Base-by-base conservation (phyloP, 92 coral and sea anemone species). In the Muricea muricata region DNA sequence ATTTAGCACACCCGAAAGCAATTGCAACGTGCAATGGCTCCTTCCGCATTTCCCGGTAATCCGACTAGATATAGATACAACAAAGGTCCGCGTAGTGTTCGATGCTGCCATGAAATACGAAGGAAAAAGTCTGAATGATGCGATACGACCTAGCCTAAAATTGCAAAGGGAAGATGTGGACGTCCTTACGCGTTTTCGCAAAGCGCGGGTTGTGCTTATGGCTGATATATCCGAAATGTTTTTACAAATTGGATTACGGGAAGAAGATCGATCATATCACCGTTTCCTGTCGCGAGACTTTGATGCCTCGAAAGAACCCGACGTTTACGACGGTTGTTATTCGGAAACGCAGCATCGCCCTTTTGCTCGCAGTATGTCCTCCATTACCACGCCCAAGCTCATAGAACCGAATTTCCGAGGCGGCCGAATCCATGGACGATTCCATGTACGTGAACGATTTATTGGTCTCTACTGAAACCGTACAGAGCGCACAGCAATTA, bases 181-280 rank as follows among this genome's bases (percentile, higher is more conserved):
- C 30, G 73, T 72, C 1, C 45, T 88, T 3, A 67, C 63, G 10
- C 35, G 87, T 17, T 91, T 91, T 74, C 86, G 91, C 6, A 48
- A n/a, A 17, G 85, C 45, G 8, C 86, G 91, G 9, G 80, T 84
- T 4, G 91, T 84, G 33, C 6, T 91, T 29, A 77, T 70, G 0
- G 89, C 84, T 1, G 93, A 90, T 46, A 90, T 90, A 10, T 81
- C 73, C 30, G 88, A 86, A 57, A 90, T 90, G 86, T 90, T 90
- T 40, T 74, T 85, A 17, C 75, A 73, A 48, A 89, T 84, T 5
- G 74, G 39, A 25, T 75, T 87, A 0, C 75, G 54, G 8, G 87
- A 90, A 78, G 68, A 83, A 26, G 84, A 90, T 52, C 90, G 88
- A 20, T 76, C 70, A 6, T 87, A 87, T 56, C 93, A 83, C 66